Percentiles rank a stretch among this genome's conserved stretches.
Evolutionary conservation across 2,113 vertebrate genomes (phyloP).

Genomic region (Oreocharis arfaki): DNA sequence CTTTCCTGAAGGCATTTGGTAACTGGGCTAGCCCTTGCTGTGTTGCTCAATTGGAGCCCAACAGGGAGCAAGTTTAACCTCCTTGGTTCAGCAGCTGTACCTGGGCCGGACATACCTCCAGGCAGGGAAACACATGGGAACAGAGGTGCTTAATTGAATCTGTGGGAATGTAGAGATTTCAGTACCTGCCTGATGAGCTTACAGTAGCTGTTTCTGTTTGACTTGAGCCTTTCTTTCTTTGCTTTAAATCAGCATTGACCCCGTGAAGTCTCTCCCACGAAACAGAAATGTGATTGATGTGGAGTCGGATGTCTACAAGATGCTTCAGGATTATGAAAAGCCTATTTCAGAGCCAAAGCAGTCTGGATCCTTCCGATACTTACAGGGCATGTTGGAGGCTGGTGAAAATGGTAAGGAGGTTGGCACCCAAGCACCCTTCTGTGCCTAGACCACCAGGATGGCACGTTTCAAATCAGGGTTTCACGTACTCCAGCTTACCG

Average conservation of each 20-base stretch:
- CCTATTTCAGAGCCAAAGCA: constrained; percentile 89
- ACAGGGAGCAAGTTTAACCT: neutral
- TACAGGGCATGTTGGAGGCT: constrained; percentile 94
- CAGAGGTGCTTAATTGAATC: neutral
- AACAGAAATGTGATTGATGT: constrained; percentile 80
- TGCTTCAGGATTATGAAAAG: constrained; percentile 88
- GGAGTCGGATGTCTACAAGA: constrained; percentile 93
- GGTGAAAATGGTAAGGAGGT: constrained; percentile 84
- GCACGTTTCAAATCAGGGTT: neutral
- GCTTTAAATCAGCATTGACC: constrained; percentile 75
- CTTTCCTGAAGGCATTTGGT: neutral
- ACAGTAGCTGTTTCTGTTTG: neutral
- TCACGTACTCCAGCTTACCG: neutral
- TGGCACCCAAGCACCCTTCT: neutral
- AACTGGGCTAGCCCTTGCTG: neutral
- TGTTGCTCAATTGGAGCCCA: neutral
- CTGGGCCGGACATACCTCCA: neutral
- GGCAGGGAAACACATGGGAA: neutral
- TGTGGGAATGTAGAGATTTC: neutral
- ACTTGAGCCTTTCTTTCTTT: constrained; percentile 1
- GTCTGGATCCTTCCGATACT: constrained; percentile 93
- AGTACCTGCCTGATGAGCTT: neutral
- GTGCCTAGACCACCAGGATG: rapidly evolving
- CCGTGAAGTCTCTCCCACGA: constrained; percentile 68
- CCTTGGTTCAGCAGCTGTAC: neutral